Evolutionary conservation across 2,797 vertebrate genomes (phyloP), one percentile per base, ranked within the genome.

Genomic region (Myripristis murdjan): DNA sequence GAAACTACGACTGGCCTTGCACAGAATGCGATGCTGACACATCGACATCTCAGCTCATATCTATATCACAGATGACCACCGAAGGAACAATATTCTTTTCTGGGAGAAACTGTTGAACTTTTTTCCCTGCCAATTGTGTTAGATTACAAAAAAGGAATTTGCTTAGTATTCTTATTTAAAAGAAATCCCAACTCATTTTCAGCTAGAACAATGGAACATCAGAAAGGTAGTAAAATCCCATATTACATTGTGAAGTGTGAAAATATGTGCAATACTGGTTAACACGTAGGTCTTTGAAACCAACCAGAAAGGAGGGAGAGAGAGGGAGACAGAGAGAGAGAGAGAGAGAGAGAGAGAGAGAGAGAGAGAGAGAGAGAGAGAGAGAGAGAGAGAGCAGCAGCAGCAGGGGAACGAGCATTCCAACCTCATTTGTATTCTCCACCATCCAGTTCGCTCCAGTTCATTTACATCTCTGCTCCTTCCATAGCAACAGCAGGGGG

Each of bases 371-470:
- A 28, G 24, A 44, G 24, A 74, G 56, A 59, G 22, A 43, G 39
- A 43, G 47, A 39, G 33, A 57, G 39, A 24, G 57, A 54, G 69
- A 72, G 51, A 82, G 57, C 81, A 83, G 87, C 83, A 88, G 89
- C 91, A 91, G 87, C 86, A 70, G 90, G 88, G 90, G 91, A 68
- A 81, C 82, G 83, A 93, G 88, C 88, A 83, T 93, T 92, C 85
- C 84, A 91, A 73, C 83, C 91, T 96, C 94, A 96, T 98, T 96
- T 95, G 95, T 95, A 97, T 97, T 97, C 96, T 93, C 91, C 95
- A 90, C 90, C 93, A 95, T 81, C 82, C 89, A 95, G 94, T 95
- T 95, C 94, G 92, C 94, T 95, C 92, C 93, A 95, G 94, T 95
- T 97, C 93, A 97, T 97, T 97, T 97, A 95, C 93, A 97, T 96